Percentiles rank a stretch among this genome's conserved stretches.
phyloP scores from a whole-genome alignment of 2,888 invertebrate genomes.

The Drosophila quinaria region DNA sequence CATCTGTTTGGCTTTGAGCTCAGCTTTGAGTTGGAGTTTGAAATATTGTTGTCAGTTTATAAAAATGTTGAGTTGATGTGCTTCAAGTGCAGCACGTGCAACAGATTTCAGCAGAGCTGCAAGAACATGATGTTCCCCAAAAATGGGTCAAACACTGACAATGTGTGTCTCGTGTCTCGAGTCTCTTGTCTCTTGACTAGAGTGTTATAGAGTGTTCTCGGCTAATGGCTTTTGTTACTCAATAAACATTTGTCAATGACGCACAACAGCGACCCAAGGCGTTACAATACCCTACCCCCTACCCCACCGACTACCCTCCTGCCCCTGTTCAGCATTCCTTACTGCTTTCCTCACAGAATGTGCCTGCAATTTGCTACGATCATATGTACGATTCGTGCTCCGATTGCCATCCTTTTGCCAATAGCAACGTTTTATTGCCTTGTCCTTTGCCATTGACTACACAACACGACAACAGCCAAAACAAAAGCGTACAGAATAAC shows the following conservation, averaged over 20 bases:
- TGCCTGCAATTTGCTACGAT: constrained; percentile 32
- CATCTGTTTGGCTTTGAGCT: constrained; percentile 34
- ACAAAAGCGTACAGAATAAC: constrained; percentile 39
- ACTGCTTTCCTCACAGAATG: neutral
- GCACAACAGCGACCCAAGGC: constrained; percentile 34
- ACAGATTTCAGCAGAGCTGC: constrained; percentile 33
- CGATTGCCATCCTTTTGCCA: constrained; percentile 51
- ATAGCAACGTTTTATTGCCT: constrained; percentile 74
- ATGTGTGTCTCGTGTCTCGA: constrained; percentile 17
- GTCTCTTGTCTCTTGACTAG: constrained; percentile 20
- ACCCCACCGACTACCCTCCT: neutral
- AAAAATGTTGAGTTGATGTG: constrained; percentile 61
- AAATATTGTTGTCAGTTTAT: constrained; percentile 77
- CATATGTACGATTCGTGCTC: constrained; percentile 26
- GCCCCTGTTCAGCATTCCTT: neutral
- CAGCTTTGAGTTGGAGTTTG: constrained; percentile 27
- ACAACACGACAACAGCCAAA: constrained; percentile 42
- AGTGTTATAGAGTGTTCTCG: constrained; percentile 31
- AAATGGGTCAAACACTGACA: constrained; percentile 53
- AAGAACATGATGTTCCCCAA: constrained; percentile 14
- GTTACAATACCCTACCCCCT: constrained; percentile 29
- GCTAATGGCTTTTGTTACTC: constrained; percentile 73
- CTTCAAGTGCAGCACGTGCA: constrained; percentile 38
- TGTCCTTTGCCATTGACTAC: constrained; percentile 56
- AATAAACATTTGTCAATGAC: constrained; percentile 72